A percentile compares a stretch with the other conserved stretches of the same genome.
Conservation (phyloP, 2,888 invertebrate species). For the Clusia tigrina region DNA sequence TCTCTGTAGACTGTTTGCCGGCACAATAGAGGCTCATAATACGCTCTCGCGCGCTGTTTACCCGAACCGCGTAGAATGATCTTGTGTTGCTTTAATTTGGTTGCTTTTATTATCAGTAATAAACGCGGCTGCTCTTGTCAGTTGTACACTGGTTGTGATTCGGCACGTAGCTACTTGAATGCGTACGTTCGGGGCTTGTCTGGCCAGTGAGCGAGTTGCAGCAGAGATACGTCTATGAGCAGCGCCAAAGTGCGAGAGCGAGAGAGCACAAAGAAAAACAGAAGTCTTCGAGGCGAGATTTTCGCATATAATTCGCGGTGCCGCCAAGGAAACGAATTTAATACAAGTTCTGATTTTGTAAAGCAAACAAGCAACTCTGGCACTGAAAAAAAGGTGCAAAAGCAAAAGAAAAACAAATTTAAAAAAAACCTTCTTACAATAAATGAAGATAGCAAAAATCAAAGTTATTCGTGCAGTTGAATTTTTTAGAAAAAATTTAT, state of each 20-base stretch:
- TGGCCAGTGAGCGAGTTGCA: too few species aligned
- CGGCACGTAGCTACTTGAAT: too few species aligned
- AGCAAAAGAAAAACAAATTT: background rate
- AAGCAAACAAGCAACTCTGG: constrained; percentile 44
- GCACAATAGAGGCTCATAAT: too few species aligned
- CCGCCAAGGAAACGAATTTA: constrained; percentile 55
- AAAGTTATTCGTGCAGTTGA: background rate
- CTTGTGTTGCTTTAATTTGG: background rate
- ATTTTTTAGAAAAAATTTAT: background rate
- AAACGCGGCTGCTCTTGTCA: too few species aligned
- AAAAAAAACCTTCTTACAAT: background rate
- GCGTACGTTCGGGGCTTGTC: too few species aligned
- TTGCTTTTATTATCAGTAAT: background rate
- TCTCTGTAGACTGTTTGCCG: too few species aligned
- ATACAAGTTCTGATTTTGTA: constrained; percentile 55
- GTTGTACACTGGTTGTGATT: too few species aligned
- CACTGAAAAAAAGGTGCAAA: constrained; percentile 21
- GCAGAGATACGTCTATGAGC: too few species aligned
- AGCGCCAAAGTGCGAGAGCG: background rate
- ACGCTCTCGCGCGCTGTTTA: too few species aligned
- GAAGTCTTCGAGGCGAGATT: constrained; percentile 27
- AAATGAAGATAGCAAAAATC: background rate
- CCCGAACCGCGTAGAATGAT: background rate
- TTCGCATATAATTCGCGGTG: constrained; percentile 61
- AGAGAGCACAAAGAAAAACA: background rate